Conservation (phyloP, 2,113 vertebrate genomes). For the Rhombomys opimus region DNA sequence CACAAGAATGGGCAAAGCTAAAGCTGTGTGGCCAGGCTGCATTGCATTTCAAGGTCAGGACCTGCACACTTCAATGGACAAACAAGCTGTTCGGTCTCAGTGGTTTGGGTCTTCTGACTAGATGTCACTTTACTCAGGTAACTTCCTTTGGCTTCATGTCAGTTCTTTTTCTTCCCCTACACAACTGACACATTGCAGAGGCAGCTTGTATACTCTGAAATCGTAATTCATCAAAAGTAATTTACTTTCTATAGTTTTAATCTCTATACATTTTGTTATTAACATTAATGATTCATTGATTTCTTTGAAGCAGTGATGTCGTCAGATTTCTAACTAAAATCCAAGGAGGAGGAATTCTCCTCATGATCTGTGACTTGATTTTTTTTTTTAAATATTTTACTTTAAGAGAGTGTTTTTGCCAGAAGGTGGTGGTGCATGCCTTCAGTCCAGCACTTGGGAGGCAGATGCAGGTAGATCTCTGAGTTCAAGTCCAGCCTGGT, state of each 20-base stretch:
- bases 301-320: background rate
- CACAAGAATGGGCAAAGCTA: background rate
- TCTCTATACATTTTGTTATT: background rate
- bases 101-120: background rate
- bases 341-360: background rate
- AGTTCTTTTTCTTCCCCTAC: background rate
- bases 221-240: constrained; percentile 18
- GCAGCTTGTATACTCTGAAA: background rate
- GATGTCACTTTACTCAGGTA: background rate
- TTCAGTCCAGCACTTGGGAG: background rate
- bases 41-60: background rate
- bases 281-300: constrained; percentile 1
- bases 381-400: constrained; percentile 48
- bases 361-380: constrained; percentile 47
- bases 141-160: background rate
- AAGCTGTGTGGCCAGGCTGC: background rate
- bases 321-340: constrained; percentile 31
- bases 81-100: background rate
- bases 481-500: background rate
- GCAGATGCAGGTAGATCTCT: background rate
- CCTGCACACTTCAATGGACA: background rate
- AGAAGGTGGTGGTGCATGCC: fast-evolving
- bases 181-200: background rate
- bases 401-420: background rate
- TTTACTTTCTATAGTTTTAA: constrained; percentile 36